Evolutionary conservation across 2,888 invertebrate species (phyloP).

Genomic region (Listrodromus nycthemerus): DNA sequence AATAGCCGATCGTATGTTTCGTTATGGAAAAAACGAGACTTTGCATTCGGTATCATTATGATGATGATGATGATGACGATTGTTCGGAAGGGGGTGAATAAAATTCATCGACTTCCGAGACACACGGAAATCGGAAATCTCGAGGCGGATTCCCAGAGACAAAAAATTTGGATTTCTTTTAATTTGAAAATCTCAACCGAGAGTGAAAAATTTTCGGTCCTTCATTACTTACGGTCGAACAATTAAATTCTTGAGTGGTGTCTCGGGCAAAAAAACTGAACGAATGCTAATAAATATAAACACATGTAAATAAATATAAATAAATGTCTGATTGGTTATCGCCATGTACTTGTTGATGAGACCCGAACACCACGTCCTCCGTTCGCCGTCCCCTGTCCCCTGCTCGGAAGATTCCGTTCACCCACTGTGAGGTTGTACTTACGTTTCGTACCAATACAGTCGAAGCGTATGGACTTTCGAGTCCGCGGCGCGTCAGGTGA

Average conservation of each 20-base stretch:
- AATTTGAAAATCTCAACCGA: too few species aligned
- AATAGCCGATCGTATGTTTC: conserved; percentile 41
- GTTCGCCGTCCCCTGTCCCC: background rate
- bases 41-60: conserved; percentile 46
- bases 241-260: too few species aligned
- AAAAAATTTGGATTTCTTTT: too few species aligned
- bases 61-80: background rate
- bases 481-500: conserved; percentile 78
- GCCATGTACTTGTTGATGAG: conserved; percentile 18
- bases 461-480: conserved; percentile 43
- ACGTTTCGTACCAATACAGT: conserved; percentile 18
- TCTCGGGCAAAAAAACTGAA: too few species aligned
- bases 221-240: too few species aligned
- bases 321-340: background rate
- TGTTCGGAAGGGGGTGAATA: conserved; percentile 8
- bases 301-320: conserved; percentile 9
- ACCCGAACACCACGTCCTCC: conserved; percentile 19
- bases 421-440: conserved; percentile 27
- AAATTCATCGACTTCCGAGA: conserved; percentile 17
- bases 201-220: too few species aligned
- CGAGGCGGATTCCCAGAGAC: background rate
- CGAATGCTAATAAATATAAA: background rate
- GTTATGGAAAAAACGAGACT: background rate
- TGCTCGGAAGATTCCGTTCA: conserved; percentile 45
- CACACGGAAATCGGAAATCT: background rate